A percentile compares a stretch with the other conserved stretches of the same genome.
phyloP scores from a whole-genome alignment of 2,888 invertebrate genomes.

The Cataglyphis rosenhaueri region DNA sequence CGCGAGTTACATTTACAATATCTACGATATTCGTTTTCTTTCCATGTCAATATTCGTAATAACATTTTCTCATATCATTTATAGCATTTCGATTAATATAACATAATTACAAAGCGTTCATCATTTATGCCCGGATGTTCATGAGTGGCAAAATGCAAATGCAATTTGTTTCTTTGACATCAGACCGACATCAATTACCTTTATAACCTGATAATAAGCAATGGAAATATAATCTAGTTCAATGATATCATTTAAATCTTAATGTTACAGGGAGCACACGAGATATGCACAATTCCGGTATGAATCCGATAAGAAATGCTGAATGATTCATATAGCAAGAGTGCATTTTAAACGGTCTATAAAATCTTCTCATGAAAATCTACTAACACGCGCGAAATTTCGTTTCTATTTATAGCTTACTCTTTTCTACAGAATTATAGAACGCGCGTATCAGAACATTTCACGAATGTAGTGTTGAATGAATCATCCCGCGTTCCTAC shows the following conservation, averaged over 20 bases:
- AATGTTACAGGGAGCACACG: neutral
- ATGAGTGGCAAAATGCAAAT: neutral
- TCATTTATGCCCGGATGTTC: slow-evolving; percentile 1
- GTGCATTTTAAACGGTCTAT: slow-evolving; percentile 29
- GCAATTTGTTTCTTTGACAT: neutral
- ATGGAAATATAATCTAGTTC: slow-evolving; percentile 7
- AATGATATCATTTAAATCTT: slow-evolving; percentile 18
- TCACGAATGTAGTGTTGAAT: slow-evolving; percentile 65
- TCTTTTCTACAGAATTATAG: slow-evolving; percentile 27
- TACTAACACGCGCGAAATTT: slow-evolving; percentile 43
- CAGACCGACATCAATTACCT: neutral
- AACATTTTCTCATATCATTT: neutral
- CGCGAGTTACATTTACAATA: slow-evolving; percentile 12
- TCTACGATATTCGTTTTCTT: neutral
- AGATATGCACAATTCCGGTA: slow-evolving; percentile 17
- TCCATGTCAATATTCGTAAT: neutral
- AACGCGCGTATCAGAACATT: slow-evolving; percentile 58
- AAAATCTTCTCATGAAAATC: slow-evolving; percentile 28
- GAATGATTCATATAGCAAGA: slow-evolving; percentile 26
- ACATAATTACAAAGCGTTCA: neutral
- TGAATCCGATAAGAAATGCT: neutral
- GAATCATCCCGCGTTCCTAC: slow-evolving; percentile 68
- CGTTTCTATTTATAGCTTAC: slow-evolving; percentile 43
- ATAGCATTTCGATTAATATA: neutral
- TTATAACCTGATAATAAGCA: slow-evolving; percentile 24